phyloP scores from a whole-genome alignment of 2,797 vertebrate genomes.

The Cyprinella venusta region DNA sequence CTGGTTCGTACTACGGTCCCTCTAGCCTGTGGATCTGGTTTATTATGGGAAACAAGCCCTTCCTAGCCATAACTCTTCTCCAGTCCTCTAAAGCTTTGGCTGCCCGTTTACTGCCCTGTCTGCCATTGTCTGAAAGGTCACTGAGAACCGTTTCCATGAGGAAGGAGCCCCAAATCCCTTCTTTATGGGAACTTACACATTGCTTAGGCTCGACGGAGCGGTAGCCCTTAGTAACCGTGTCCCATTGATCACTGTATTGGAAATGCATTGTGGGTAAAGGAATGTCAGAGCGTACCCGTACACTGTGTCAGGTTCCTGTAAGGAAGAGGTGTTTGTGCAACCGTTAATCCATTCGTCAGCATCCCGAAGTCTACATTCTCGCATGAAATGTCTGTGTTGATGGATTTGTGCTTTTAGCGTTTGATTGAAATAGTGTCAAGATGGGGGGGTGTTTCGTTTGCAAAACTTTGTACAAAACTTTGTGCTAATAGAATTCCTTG shows the following conservation, averaged over 20 bases:
- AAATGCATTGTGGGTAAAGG: constrained; percentile 41
- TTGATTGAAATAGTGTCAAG: constrained; percentile 35
- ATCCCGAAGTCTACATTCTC: constrained; percentile 46
- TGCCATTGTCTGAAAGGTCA: constrained; percentile 66
- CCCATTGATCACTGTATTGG: constrained; percentile 63
- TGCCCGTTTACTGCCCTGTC: constrained; percentile 58
- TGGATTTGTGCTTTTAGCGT: constrained; percentile 31
- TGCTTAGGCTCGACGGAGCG: constrained; percentile 55
- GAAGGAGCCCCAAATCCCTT: constrained; percentile 59
- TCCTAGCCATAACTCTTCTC: constrained; percentile 64
- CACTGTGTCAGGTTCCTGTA: constrained; percentile 23
- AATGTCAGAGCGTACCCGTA: not conserved
- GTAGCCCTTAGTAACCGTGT: constrained; percentile 64
- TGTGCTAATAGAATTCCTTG: constrained; percentile 41
- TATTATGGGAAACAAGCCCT: constrained; percentile 67
- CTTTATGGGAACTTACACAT: constrained; percentile 60
- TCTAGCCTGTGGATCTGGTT: constrained; percentile 55
- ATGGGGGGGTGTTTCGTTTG: constrained; percentile 45
- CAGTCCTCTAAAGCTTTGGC: constrained; percentile 56
- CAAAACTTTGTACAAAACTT: constrained; percentile 28
- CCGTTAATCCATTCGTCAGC: constrained; percentile 52
- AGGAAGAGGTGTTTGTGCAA: constrained; percentile 48
- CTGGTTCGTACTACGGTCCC: constrained; percentile 32
- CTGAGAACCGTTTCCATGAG: constrained; percentile 62
- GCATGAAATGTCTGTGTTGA: constrained; percentile 40